Percentiles rank a stretch among this genome's conserved stretches.
These are phyloP conservation scores for Oscheius sp. DNA, from an alignment of 2,888 invertebrate species.

Conservation along the genomic window DNA sequence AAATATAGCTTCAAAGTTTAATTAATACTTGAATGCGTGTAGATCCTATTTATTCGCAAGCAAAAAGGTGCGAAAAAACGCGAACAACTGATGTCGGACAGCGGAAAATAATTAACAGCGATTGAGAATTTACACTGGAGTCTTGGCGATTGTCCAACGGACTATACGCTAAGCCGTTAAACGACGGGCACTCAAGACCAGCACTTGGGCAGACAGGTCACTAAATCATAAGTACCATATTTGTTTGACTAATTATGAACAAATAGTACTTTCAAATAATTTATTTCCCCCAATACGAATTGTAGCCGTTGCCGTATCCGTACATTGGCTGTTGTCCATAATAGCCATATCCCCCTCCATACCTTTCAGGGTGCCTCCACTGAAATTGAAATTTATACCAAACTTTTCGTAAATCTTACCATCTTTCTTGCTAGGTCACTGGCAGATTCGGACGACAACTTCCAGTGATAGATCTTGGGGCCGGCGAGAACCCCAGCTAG, in stretches of 20 bases:
- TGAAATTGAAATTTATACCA: neutral
- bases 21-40: neutral
- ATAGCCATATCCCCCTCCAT: constrained; percentile 5
- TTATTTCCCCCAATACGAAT: constrained; percentile 31
- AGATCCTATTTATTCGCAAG: neutral
- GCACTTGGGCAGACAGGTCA: neutral
- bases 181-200: constrained; percentile 26
- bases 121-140: constrained; percentile 24
- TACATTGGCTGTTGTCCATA: constrained; percentile 5
- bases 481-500: constrained; percentile 9
- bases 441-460: constrained; percentile 15
- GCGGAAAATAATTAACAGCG: constrained; percentile 30
- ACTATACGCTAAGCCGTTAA: constrained; percentile 24
- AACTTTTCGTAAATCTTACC: neutral
- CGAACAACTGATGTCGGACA: neutral
- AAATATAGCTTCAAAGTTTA: neutral
- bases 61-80: neutral
- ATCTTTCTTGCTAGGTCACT: constrained; percentile 18
- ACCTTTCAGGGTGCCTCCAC: constrained; percentile 30
- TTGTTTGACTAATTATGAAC: neutral
- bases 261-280: neutral
- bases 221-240: no score
- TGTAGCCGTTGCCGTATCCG: neutral
- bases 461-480: constrained; percentile 21
- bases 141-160: constrained; percentile 29